Evolutionary conservation across 2,888 invertebrate genomes (phyloP), one percentile per base, ranked within the genome.

Genomic region (Panzeria rudis): DNA sequence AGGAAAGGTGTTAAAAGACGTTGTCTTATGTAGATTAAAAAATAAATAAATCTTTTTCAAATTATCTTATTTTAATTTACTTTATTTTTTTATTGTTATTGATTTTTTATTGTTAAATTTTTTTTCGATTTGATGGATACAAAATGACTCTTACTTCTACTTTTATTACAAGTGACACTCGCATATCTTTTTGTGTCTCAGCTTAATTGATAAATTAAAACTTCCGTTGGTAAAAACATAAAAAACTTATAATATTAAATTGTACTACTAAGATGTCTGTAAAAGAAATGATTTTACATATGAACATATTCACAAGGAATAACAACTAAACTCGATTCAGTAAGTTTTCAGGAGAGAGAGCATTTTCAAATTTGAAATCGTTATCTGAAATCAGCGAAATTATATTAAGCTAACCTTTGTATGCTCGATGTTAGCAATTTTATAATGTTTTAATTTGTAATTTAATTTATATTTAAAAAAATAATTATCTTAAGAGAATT

Each of bases 21-120:
- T 62, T 83, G 75, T 75, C 25, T 71, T 84, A 56, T n/a, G 20
- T 9, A 50, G 71, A 75, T 79, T 84, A 4, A 71, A 47, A 69
- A 4, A 5, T 4, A 62, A 50, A 2, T 23, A 52, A 59, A 50
- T 35, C 44, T 11, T 66, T 61, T 73, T 54, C 9, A 54, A 78
- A 83, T 73, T 44, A 79, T 66, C 32, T 11, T 35, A 69, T 61
- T 62, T 66, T 25, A n/a, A 64, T 9, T 11, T 29, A 7, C 11
- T n/a, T 25, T 23, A 15, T 50, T 29, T 44, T 47, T 44, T 44
- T n/a, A 44, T 15, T 44, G 0, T 44, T 15, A n/a, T 44, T 44
- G 0, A n/a, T 64, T 20, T 61, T 69, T 25, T 15, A 6, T 41
- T 54, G 5, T 32, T 35, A 20, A 47, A 35, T 59, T 17, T 17